These are phyloP conservation scores for Calonectris borealis DNA, from an alignment of 2,113 vertebrate species.

Conservation along the genomic window DNA sequence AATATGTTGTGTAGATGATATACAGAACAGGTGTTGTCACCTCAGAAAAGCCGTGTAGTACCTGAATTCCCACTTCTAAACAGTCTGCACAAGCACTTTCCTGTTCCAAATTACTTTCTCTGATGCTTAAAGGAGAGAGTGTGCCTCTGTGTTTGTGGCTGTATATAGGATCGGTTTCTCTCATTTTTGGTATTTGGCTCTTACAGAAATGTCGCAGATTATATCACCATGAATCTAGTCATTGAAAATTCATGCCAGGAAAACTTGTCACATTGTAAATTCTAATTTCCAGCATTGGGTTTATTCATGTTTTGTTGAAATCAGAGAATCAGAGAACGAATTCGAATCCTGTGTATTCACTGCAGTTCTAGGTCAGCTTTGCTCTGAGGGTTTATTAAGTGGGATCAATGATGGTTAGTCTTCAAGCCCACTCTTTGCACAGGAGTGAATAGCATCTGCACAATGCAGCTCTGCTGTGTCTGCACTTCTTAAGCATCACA, in stretches of 20 bases:
- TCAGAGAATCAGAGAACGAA: not conserved
- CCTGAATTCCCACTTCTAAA: not conserved
- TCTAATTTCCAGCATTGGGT: not conserved
- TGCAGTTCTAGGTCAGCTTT: not conserved
- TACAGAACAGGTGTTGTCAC: not conserved
- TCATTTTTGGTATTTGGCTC: not conserved
- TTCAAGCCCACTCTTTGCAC: not conserved
- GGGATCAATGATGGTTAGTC: not conserved
- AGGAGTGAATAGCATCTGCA: not conserved
- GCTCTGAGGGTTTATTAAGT: not conserved
- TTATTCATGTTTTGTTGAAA: not conserved
- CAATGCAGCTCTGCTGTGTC: not conserved
- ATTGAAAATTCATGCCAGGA: not conserved
- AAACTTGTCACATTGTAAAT: not conserved
- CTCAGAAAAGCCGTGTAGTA: not conserved
- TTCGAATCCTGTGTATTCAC: not conserved
- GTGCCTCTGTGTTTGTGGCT: not conserved
- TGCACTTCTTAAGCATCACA: not conserved
- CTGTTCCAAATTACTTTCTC: not conserved
- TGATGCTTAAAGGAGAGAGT: not conserved
- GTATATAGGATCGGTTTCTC: not conserved
- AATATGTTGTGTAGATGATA: not conserved
- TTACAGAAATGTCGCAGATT: not conserved
- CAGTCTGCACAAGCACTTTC: not conserved
- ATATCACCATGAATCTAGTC: not conserved